Percentiles rank a stretch among this genome's conserved stretches.
These are phyloP conservation scores for Poecilia picta DNA, from an alignment of 2,797 vertebrate species.

Conservation along the genomic window DNA sequence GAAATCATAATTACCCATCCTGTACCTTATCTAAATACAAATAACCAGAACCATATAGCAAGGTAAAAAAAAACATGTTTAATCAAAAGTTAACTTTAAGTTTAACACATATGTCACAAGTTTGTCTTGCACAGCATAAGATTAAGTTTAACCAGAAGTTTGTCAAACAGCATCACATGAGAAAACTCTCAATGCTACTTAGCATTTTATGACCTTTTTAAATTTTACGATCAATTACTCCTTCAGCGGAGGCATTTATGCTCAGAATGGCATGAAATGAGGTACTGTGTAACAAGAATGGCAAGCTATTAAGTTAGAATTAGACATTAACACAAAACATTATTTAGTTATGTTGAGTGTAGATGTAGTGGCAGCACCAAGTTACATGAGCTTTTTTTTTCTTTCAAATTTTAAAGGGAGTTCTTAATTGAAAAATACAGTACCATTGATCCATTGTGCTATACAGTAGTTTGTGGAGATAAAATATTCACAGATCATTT, in stretches of 20 bases:
- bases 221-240: conserved; percentile 17
- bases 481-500: conserved; percentile 12
- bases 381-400: not conserved
- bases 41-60: not conserved
- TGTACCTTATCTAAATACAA: conserved; percentile 19
- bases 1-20: not conserved
- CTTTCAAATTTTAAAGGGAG: not conserved
- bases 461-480: conserved; percentile 30
- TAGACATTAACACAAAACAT: conserved; percentile 4
- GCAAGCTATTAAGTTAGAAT: conserved; percentile 13
- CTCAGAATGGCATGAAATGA: conserved; percentile 17
- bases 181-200: conserved; percentile 18
- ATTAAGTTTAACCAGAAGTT: conserved; percentile 13
- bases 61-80: conserved; percentile 3
- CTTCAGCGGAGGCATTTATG: conserved; percentile 8
- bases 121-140: conserved; percentile 15
- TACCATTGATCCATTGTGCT: not conserved
- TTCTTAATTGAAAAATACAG: not conserved
- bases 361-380: conserved; percentile 52
- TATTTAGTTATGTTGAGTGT: conserved; percentile 1
- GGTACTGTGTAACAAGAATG: conserved; percentile 21
- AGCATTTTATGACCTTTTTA: not conserved
- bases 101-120: conserved; percentile 12
- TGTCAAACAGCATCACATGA: conserved; percentile 21
- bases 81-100: not conserved